A percentile compares a stretch with the other conserved stretches of the same genome.
Conservation (phyloP, 2,888 invertebrate species). For the Sthenelais limicola region DNA sequence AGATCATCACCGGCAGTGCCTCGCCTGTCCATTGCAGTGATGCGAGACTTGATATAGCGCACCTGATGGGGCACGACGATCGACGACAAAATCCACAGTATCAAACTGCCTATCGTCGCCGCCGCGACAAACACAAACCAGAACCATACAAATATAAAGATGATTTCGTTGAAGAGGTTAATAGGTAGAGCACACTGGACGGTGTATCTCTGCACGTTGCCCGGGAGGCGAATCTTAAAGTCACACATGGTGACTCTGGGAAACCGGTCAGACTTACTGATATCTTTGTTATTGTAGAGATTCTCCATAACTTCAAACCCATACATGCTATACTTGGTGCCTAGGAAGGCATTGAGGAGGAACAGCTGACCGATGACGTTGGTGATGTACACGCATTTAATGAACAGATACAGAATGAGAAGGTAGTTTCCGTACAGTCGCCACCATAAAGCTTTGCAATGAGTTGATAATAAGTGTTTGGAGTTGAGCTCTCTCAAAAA, state of each 20-base stretch:
- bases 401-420: constrained; percentile 71
- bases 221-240: constrained; percentile 50
- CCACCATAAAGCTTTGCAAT: constrained; percentile 53
- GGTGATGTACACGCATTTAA: constrained; percentile 71
- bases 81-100: constrained; percentile 45
- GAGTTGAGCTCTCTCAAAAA: constrained; percentile 71
- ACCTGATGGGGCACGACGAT: constrained; percentile 44
- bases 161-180: constrained; percentile 51
- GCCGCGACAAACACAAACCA: constrained; percentile 49
- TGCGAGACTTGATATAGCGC: constrained; percentile 45
- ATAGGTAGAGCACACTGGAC: constrained; percentile 54
- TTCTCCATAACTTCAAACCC: constrained; percentile 50
- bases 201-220: constrained; percentile 48
- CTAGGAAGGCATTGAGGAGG: constrained; percentile 74
- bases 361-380: constrained; percentile 74
- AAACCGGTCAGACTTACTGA: constrained; percentile 49
- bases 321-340: constrained; percentile 61
- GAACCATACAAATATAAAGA: constrained; percentile 51
- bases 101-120: constrained; percentile 43
- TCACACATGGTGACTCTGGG: constrained; percentile 54
- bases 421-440: constrained; percentile 73
- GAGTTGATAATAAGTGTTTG: constrained; percentile 55
- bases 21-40: constrained; percentile 47
- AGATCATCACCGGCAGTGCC: constrained; percentile 36
- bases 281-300: constrained; percentile 45